A percentile compares a stretch with the other conserved stretches of the same genome.
phyloP scores from a whole-genome alignment of 64 coral and sea anemone species.

The Orbicella faveolata region DNA sequence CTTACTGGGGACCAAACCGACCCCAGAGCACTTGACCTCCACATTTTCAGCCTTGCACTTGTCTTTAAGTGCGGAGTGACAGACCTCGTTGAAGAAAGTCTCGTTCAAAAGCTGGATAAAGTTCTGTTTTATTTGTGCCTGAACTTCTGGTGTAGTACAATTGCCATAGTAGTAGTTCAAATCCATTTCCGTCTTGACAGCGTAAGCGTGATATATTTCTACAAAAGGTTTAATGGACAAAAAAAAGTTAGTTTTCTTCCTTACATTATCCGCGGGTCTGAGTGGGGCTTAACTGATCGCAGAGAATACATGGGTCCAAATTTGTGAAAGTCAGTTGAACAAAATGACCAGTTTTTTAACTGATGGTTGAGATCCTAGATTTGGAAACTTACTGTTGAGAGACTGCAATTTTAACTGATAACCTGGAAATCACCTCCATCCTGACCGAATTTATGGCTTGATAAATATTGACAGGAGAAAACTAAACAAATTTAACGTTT shows the following conservation, averaged over 20 bases:
- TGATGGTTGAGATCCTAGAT: too few relatives aligned
- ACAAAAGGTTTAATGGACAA: background rate
- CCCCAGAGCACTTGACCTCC: constrained; percentile 16
- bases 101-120: constrained; percentile 59
- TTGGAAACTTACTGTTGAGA: too few relatives aligned
- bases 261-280: too few relatives aligned
- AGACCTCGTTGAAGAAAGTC: constrained; percentile 33
- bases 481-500: too few relatives aligned
- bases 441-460: too few relatives aligned
- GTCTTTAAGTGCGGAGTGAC: constrained; percentile 37
- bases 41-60: constrained; percentile 68
- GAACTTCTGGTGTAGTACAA: constrained; percentile 24
- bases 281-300: too few relatives aligned
- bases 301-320: too few relatives aligned
- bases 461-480: too few relatives aligned
- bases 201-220: constrained; percentile 31
- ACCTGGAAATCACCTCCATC: too few relatives aligned
- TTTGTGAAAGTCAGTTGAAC: too few relatives aligned
- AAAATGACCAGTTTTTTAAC: too few relatives aligned
- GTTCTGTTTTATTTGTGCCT: constrained; percentile 58
- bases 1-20: background rate
- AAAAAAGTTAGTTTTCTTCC: background rate
- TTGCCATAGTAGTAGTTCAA: constrained; percentile 59
- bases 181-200: constrained; percentile 45
- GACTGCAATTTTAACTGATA: too few relatives aligned